Conservation (phyloP, 2,888 invertebrate genomes). For the Drosophila demipolita region DNA sequence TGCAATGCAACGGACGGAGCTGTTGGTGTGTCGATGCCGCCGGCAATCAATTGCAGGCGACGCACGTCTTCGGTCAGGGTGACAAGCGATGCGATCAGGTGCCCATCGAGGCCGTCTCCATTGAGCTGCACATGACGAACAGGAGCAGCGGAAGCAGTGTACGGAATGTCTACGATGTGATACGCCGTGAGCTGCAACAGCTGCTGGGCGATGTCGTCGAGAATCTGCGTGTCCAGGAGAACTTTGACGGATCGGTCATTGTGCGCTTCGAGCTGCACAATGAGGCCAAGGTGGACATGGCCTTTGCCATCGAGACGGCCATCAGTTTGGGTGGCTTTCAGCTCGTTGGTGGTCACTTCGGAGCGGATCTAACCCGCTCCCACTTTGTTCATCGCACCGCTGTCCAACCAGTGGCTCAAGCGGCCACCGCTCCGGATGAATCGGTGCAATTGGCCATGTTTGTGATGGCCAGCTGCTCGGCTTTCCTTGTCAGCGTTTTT, state of each 20-base stretch:
- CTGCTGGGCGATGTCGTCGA: slow-evolving; percentile 86
- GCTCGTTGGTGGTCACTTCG: slow-evolving; percentile 83
- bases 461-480: slow-evolving; percentile 91
- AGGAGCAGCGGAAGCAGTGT: slow-evolving; percentile 86
- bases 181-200: slow-evolving; percentile 84
- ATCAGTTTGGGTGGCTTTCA: slow-evolving; percentile 86
- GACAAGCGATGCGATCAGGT: slow-evolving; percentile 88
- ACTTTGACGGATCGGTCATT: slow-evolving; percentile 86
- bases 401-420: slow-evolving; percentile 71
- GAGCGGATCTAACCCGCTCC: slow-evolving; percentile 88
- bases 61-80: slow-evolving; percentile 87
- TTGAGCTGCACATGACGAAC: slow-evolving; percentile 90
- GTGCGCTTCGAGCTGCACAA: slow-evolving; percentile 89
- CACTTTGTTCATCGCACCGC: slow-evolving; percentile 87
- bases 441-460: slow-evolving; percentile 91
- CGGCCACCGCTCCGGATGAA: slow-evolving; percentile 83
- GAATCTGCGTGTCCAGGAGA: slow-evolving; percentile 86
- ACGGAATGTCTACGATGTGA: slow-evolving; percentile 86
- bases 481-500: slow-evolving; percentile 91
- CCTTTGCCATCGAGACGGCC: slow-evolving; percentile 92
- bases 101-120: slow-evolving; percentile 90
- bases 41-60: slow-evolving; percentile 89
- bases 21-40: slow-evolving; percentile 96
- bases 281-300: slow-evolving; percentile 91
- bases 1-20: slow-evolving; percentile 88